A percentile compares a stretch with the other conserved stretches of the same genome.
Conservation (phyloP, 2,797 vertebrate genomes). For the Lindbergichthys nudifrons region DNA sequence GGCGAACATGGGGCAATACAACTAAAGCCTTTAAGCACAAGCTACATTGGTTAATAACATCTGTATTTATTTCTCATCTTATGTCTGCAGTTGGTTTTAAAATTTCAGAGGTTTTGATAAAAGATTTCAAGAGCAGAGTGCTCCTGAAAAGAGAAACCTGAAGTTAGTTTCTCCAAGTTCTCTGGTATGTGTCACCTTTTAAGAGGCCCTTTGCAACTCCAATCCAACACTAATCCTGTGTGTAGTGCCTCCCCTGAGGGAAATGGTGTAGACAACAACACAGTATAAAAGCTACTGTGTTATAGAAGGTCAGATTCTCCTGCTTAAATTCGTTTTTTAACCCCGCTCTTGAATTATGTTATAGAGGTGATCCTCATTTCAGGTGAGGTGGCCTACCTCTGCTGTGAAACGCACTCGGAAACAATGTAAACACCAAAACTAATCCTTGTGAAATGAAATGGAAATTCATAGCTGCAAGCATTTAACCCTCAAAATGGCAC, state of each 20-base stretch:
- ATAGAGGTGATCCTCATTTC: no score
- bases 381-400: no score
- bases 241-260: neutral
- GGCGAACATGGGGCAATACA: slow-evolving; percentile 32
- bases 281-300: slow-evolving; percentile 3
- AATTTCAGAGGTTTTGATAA: slow-evolving; percentile 2
- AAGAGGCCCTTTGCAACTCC: slow-evolving; percentile 26
- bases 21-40: slow-evolving; percentile 33
- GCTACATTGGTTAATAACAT: slow-evolving; percentile 28
- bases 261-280: neutral
- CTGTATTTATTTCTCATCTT: slow-evolving; percentile 18
- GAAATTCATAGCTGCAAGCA: slow-evolving; percentile 16
- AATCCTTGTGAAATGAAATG: slow-evolving; percentile 3
- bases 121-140: neutral
- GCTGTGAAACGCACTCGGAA: no score
- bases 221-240: slow-evolving; percentile 38
- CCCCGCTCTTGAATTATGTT: no score
- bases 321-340: neutral
- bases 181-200: slow-evolving; percentile 29
- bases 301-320: slow-evolving; percentile 11
- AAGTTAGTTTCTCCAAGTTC: slow-evolving; percentile 2
- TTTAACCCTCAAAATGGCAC: slow-evolving; percentile 9
- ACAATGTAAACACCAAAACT: no score
- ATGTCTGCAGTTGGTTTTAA: slow-evolving; percentile 11
- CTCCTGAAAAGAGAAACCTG: slow-evolving; percentile 11